These are phyloP conservation scores for Heteronetta atricapilla DNA, from an alignment of 2,113 vertebrate genomes.

Conservation along the genomic window DNA sequence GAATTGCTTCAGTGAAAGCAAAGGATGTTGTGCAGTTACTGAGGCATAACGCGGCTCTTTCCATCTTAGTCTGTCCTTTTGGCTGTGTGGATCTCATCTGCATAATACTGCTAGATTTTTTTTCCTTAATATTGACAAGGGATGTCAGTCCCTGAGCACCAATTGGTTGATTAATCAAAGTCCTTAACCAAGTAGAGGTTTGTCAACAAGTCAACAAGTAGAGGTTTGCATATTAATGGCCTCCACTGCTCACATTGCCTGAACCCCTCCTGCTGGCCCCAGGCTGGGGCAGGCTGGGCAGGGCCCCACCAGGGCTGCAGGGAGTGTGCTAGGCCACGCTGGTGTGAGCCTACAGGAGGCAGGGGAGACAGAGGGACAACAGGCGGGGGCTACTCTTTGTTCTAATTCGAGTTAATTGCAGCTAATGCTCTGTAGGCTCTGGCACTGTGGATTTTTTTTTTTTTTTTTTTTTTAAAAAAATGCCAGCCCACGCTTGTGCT, in stretches of 20 bases:
- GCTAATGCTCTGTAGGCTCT: too few species aligned
- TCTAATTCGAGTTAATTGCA: too few species aligned
- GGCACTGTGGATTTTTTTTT: too few species aligned
- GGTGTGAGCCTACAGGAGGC: too few species aligned
- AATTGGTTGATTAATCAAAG: constrained; percentile 10
- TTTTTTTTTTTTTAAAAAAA: too few species aligned
- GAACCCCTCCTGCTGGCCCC: too few species aligned
- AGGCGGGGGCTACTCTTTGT: too few species aligned
- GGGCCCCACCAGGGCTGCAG: too few species aligned
- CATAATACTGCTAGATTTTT: neutral
- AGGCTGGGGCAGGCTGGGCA: too few species aligned
- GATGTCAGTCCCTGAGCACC: neutral
- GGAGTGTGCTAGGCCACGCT: too few species aligned
- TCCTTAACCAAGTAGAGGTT: neutral
- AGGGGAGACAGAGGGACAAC: too few species aligned
- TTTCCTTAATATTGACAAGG: neutral
- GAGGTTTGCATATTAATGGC: constrained; percentile 7
- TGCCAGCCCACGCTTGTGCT: too few species aligned
- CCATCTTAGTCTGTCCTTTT: neutral
- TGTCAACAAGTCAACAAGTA: neutral
- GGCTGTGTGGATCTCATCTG: neutral
- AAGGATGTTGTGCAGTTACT: neutral
- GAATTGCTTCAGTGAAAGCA: neutral
- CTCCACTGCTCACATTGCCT: neutral
- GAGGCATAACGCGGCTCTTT: neutral